Conservation (phyloP, 64 coral and sea anemone genomes). For the Hydrozoanthus tunicans region DNA sequence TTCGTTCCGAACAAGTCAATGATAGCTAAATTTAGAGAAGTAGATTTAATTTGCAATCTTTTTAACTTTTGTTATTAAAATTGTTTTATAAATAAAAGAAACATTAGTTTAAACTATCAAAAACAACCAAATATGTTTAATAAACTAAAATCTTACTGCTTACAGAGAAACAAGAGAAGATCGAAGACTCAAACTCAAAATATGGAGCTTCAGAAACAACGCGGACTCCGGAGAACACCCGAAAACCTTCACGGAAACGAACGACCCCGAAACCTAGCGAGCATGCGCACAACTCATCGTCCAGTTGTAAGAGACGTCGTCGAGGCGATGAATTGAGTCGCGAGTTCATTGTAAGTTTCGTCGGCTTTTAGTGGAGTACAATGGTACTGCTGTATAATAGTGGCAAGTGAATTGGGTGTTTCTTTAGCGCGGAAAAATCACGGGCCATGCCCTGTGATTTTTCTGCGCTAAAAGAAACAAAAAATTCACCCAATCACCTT, state of each 20-base stretch:
- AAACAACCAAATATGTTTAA: neutral
- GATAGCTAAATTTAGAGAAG: too few species aligned
- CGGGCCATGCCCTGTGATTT: neutral
- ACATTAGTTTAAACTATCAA: neutral
- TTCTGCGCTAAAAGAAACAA: neutral
- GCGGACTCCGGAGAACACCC: neutral
- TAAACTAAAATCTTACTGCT: too few species aligned
- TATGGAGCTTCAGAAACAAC: neutral
- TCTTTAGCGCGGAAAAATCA: neutral
- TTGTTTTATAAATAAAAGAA: neutral
- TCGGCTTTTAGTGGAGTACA: neutral
- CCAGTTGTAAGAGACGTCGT: slow-evolving; percentile 36
- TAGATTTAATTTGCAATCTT: too few species aligned
- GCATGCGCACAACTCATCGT: neutral
- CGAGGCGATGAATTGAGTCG: slow-evolving; percentile 23
- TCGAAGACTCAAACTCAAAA: neutral
- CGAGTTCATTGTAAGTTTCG: slow-evolving; percentile 36
- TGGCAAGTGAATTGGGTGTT: too few species aligned
- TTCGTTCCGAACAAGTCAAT: too few species aligned
- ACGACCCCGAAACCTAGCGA: neutral
- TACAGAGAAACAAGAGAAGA: neutral
- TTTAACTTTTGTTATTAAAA: too few species aligned
- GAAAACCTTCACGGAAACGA: neutral
- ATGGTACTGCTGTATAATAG: neutral
- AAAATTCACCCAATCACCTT: too few species aligned